A percentile compares a stretch with the other conserved stretches of the same genome.
Evolutionary conservation across 2,888 invertebrate genomes (phyloP).

Genomic region (Raillietiella orientalis): DNA sequence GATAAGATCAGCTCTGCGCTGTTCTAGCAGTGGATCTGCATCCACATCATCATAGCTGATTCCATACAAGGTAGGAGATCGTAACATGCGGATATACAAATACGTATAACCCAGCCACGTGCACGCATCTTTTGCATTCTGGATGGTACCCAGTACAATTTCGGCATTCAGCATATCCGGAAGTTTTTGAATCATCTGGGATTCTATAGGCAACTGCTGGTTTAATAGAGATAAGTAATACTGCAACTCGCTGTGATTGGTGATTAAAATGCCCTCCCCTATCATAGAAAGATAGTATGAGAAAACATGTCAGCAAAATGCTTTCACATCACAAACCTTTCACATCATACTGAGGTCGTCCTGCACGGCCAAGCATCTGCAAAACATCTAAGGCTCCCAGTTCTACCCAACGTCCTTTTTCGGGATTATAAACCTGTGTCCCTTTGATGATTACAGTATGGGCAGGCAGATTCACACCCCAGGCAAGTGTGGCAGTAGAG

Average conservation of each 20-base stretch:
- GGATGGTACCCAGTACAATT: slow-evolving; percentile 75
- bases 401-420: slow-evolving; percentile 94
- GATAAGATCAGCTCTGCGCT: slow-evolving; percentile 67
- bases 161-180: slow-evolving; percentile 96
- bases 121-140: slow-evolving; percentile 60
- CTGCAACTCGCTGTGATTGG: slow-evolving; percentile 91
- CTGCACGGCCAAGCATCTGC: slow-evolving; percentile 94
- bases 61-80: slow-evolving; percentile 62
- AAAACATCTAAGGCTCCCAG: slow-evolving; percentile 85
- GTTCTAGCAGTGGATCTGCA: slow-evolving; percentile 52
- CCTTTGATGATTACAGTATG: slow-evolving; percentile 96
- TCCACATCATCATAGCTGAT: slow-evolving; percentile 41
- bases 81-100: slow-evolving; percentile 74
- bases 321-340: too few relatives aligned
- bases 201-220: slow-evolving; percentile 93
- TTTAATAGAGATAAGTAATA: slow-evolving; percentile 90
- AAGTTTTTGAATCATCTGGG: slow-evolving; percentile 47
- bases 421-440: slow-evolving; percentile 86
- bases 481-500: slow-evolving; percentile 90
- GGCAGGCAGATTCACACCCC: slow-evolving; percentile 97
- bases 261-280: slow-evolving; percentile 82
- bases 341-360: slow-evolving; percentile 90
- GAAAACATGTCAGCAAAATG: too few relatives aligned
- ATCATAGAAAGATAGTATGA: too few relatives aligned
- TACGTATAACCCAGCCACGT: slow-evolving; percentile 90